Conservation (phyloP, 2,113 vertebrate genomes). For the Coracopsis vasa region DNA sequence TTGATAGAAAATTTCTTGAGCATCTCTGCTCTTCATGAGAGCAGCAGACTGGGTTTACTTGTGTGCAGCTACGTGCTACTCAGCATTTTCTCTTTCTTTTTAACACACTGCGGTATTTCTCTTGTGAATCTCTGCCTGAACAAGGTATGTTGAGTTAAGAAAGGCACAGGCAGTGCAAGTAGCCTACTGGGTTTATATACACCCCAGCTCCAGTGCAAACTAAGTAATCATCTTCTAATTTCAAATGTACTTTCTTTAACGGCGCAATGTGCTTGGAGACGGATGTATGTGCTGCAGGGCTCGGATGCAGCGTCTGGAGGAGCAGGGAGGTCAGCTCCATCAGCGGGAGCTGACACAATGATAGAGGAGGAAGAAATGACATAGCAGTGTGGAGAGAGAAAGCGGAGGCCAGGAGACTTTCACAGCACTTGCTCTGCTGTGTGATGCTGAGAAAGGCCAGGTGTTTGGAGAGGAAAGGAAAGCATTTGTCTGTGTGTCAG, state of each 20-base stretch:
- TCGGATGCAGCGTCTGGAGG: not conserved
- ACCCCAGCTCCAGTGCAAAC: not conserved
- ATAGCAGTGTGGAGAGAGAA: not conserved
- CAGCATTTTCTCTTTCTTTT: not conserved
- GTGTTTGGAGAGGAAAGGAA: not conserved
- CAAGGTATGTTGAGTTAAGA: not conserved
- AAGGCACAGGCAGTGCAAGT: not conserved
- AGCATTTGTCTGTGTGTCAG: not conserved
- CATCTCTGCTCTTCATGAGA: not conserved
- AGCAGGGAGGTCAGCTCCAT: conserved; percentile 33
- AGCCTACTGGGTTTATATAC: not conserved
- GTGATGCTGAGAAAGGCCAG: not conserved
- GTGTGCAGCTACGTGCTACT: too few relatives aligned
- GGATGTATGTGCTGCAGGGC: not conserved
- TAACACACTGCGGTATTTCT: not conserved
- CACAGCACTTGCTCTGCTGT: not conserved
- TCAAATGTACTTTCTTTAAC: not conserved
- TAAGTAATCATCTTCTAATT: conserved; percentile 5
- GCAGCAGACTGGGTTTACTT: not conserved
- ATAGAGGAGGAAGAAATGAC: conserved; percentile 11
- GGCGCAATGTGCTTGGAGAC: accelerated
- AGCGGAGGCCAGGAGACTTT: not conserved
- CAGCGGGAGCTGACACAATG: conserved; percentile 26
- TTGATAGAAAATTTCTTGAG: not conserved
- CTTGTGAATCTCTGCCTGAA: not conserved